Conservation (phyloP, 2,113 vertebrate species). For the Microtus richardsoni region DNA sequence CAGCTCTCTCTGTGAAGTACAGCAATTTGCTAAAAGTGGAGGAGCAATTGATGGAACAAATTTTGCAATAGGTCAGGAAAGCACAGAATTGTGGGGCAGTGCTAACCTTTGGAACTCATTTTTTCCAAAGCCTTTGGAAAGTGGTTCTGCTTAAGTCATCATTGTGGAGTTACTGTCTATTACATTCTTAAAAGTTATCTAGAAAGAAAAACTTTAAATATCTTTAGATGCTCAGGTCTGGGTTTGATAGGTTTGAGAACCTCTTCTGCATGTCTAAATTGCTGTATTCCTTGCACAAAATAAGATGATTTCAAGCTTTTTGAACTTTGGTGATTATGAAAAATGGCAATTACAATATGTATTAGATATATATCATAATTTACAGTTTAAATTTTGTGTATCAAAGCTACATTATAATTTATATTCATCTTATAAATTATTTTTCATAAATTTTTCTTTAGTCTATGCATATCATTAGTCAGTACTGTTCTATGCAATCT, state of each 20-base stretch:
- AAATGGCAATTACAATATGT: background rate
- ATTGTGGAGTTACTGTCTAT: conserved; percentile 40
- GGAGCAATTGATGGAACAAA: conserved; percentile 64
- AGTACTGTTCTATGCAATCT: background rate
- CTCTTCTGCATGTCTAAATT: background rate
- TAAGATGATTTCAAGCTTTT: background rate
- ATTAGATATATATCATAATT: background rate
- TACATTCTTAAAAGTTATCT: conserved; percentile 41
- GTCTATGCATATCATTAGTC: conserved; percentile 14
- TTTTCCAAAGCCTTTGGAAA: conserved; percentile 37
- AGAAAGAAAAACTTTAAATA: conserved; percentile 51
- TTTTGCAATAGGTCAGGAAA: conserved; percentile 61
- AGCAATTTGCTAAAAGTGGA: conserved; percentile 59
- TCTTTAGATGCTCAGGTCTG: background rate
- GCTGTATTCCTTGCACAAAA: background rate
- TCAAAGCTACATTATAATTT: background rate
- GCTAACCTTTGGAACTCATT: conserved; percentile 52
- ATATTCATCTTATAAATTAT: background rate
- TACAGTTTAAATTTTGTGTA: background rate
- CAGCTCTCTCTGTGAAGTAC: conserved; percentile 54
- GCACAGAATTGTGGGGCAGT: conserved; percentile 55
- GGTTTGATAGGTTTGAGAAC: conserved; percentile 41
- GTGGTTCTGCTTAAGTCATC: background rate
- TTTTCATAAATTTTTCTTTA: background rate
- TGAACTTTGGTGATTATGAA: background rate